Base-by-base conservation (phyloP, 2,888 invertebrate genomes). In the Dorcus hopei region DNA sequence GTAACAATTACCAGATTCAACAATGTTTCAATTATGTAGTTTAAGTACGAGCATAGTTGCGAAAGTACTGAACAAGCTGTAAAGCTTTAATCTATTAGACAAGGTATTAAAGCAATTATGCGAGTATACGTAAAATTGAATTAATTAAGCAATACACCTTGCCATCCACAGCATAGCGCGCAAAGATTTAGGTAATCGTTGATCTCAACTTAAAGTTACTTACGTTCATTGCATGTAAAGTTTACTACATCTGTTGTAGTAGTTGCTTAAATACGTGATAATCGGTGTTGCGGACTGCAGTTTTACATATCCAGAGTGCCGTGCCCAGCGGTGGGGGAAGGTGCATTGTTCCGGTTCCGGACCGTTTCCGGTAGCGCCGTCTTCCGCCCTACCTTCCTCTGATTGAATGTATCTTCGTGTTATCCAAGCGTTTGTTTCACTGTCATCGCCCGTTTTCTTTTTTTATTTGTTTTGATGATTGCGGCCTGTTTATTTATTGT, bases 321-420 rank as follows among this genome's bases (percentile, higher is more conserved):
- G 14, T 45, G 45, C 9, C 45, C 26, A 14, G 33, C 11, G 38
- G 45, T 41, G 14, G 47, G 51, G 51, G 41, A 40, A 57, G 57
- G 57, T 14, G 39, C 45, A 47, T 69, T 68, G 67, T 74, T 74
- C 72, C 72, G 70, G 70, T 73, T 72, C 72, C 72, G 72, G 71
- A 66, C 68, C 67, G 69, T 68, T 74, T 74, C 73, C 73, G 69
- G 72, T 69, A 68, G 69, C 69, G 69, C 69, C 72, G 70, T 69
- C 69, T 71, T 72, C 72, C 72, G 69, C 70, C 70, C 70, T 65
- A 67, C 68, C 70, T 70, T 64, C 58, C 65, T 59, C 70, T 71
- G 71, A 73, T 73, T 72, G 71, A 73, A 72, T 72, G 71, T 72
- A 70, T 71, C 68, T 72, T 72, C 72, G 72, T 72, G 72, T 70